Evolutionary conservation across 2,888 invertebrate genomes (phyloP).

Genomic region (Myopa testacea): DNA sequence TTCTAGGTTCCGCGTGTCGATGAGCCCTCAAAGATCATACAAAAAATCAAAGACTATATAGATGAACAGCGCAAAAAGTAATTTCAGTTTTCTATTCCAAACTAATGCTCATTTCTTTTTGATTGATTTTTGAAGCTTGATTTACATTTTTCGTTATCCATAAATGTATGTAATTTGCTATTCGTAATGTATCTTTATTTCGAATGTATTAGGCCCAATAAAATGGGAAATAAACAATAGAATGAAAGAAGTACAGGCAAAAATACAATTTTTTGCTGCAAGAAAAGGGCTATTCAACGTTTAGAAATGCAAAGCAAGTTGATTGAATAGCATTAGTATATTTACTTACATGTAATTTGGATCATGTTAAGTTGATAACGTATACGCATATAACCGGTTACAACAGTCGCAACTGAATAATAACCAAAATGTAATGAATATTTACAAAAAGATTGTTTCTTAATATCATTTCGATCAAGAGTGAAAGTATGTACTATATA

Average conservation of each 20-base stretch:
- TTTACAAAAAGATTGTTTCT: no score
- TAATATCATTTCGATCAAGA: no score
- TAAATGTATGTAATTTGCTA: not conserved
- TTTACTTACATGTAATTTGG: no score
- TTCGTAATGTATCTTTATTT: not conserved
- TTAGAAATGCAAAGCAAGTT: no score
- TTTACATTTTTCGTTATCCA: not conserved
- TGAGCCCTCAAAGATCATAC: slow-evolving; percentile 80
- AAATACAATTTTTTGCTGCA: no score
- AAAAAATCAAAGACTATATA: slow-evolving; percentile 75
- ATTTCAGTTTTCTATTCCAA: slow-evolving; percentile 39
- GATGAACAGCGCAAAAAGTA: slow-evolving; percentile 73
- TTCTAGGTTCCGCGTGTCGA: slow-evolving; percentile 86
- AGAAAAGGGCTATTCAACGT: no score
- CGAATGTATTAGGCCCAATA: not conserved
- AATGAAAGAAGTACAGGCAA: not conserved
- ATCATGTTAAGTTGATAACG: no score
- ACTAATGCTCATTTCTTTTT: not conserved
- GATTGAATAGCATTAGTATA: no score
- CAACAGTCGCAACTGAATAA: no score
- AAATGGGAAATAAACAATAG: not conserved
- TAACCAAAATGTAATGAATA: no score
- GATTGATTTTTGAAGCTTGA: not conserved
- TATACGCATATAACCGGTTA: no score
- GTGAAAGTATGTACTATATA: no score